Percentiles rank a stretch among this genome's conserved stretches.
phyloP scores from a whole-genome alignment of 1,140 invertebrate species.

The Drosophila grimshawi region DNA sequence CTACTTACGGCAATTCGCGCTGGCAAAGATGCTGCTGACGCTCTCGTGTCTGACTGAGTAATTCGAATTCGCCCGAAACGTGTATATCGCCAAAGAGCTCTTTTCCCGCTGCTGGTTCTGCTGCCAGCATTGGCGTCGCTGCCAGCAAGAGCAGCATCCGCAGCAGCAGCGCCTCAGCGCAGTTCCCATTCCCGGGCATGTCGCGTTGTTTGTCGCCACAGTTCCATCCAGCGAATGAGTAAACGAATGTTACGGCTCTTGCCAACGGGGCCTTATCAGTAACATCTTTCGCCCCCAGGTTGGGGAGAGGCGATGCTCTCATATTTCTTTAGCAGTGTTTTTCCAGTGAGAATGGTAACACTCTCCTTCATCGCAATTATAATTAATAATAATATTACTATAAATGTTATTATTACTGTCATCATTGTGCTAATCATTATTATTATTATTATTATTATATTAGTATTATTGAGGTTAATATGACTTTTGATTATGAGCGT shows the following conservation, averaged over 20 bases:
- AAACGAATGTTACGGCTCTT: constrained; percentile 6
- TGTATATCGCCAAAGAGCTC: constrained; percentile 63
- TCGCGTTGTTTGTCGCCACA: constrained; percentile 37
- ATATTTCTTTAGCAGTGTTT: background rate
- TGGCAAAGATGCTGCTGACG: constrained; percentile 62
- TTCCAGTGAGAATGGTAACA: no score
- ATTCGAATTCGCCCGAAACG: constrained; percentile 50
- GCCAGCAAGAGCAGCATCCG: constrained; percentile 26
- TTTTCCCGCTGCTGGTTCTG: background rate
- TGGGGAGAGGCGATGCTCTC: background rate
- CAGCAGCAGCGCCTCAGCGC: background rate
- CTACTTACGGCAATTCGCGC: constrained; percentile 67
- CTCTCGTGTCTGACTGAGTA: constrained; percentile 53
- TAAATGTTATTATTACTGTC: no score
- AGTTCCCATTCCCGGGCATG: constrained; percentile 33
- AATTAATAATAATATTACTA: no score
- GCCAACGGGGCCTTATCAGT: constrained; percentile 45
- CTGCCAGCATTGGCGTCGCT: background rate
- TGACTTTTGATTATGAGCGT: no score
- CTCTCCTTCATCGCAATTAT: no score
- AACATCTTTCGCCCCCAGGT: background rate
- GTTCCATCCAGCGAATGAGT: constrained; percentile 51
- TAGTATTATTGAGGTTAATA: no score
- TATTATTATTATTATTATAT: no score
- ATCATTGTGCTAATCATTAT: no score